Percentiles rank a stretch among this genome's conserved stretches.
Conservation (phyloP, 2,113 vertebrate species). For the Herpetotheres cachinnans region DNA sequence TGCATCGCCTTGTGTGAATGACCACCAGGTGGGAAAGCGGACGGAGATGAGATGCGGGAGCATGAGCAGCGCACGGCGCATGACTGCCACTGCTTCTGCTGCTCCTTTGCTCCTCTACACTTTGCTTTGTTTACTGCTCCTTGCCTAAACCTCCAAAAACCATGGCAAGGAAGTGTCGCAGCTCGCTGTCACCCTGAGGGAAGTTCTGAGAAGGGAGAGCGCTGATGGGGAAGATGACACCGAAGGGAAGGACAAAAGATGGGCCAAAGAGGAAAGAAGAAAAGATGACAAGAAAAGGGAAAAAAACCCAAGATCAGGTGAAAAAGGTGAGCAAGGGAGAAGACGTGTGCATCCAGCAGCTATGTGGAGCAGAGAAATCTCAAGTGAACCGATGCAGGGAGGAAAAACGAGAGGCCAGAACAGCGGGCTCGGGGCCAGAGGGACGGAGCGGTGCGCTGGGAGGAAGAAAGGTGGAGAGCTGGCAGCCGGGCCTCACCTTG, state of each 20-base stretch:
- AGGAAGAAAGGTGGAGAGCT: background rate
- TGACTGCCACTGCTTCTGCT: fast-evolving
- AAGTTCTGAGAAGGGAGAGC: background rate
- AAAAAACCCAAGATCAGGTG: background rate
- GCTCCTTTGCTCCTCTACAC: background rate
- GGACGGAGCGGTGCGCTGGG: background rate
- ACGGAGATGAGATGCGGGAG: background rate
- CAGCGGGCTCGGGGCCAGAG: fast-evolving
- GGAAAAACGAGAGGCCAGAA: background rate
- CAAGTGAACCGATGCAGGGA: fast-evolving
- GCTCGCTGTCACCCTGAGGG: background rate
- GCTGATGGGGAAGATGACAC: background rate
- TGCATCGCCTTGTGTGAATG: background rate
- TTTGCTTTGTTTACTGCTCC: background rate
- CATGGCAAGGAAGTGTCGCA: fast-evolving
- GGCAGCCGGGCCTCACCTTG: constrained; percentile 78
- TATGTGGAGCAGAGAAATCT: background rate
- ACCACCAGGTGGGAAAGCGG: background rate
- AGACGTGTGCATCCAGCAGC: background rate
- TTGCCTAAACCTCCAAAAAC: background rate
- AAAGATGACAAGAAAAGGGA: background rate
- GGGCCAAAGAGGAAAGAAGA: background rate
- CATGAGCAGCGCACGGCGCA: fast-evolving
- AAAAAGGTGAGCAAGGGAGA: background rate
- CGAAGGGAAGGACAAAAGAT: background rate